Evolutionary conservation across 2,113 vertebrate species (phyloP), one percentile per base, ranked within the genome.

Genomic region (Bagarius yarrelli): DNA sequence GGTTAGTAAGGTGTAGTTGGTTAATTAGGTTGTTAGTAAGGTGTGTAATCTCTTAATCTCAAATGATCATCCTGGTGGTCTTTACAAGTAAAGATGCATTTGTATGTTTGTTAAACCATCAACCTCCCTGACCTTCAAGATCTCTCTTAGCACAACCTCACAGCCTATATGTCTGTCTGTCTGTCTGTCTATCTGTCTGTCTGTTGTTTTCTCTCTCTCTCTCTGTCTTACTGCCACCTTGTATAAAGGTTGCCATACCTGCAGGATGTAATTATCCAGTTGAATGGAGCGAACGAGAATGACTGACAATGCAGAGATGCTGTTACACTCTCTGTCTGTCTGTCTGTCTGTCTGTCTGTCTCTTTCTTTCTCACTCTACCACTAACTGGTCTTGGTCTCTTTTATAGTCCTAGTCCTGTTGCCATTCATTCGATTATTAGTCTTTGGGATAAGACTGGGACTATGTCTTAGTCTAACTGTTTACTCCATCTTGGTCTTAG

Each of bases 231-330:
- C n/a, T n/a, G n/a, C 9, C 0, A 1, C 13, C 12, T 67, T 67
- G 36, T 44, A 67, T 44, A 67, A 67, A 67, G 64, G 21, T 67
- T 44, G 64, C 23, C n/a, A 72, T 88, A 90, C 90, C 90, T 90
- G 88, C 81, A 89, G 89, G 90, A 92, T 86, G 90, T 90, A 88
- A 93, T 91, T 92, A 92, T 87, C 75, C 69, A 88, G 87, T 88
- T 87, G 82, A 90, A 85, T 85, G 86, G 86, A 85, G 56, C 77
- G 74, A 83, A 85, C 21, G 18, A 69, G 63, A 63, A 47, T 44
- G 21, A 64, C 73, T 77, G 53, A n/a, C 64, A 50, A 1, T 25
- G 5, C 23, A 44, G 36, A 44, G 23, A 70, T 70, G 13, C n/a
- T n/a, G 25, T 47, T 70, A 66, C 27, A 66, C 27, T 16, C 61